Base-by-base conservation (phyloP, 1,140 invertebrate genomes). In the Dryas iulia region DNA sequence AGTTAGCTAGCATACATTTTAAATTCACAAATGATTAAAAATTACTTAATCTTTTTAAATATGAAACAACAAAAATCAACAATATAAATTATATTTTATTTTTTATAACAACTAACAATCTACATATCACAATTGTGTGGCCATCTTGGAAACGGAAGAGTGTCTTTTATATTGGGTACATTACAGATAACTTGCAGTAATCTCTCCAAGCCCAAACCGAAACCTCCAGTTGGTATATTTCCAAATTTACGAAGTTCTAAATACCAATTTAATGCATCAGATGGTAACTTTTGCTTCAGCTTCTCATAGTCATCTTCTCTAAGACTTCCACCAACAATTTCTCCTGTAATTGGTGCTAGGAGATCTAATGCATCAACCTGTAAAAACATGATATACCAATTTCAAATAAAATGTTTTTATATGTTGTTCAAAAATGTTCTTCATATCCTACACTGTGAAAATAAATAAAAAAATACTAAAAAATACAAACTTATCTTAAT, bases 181-280 rank as follows among this genome's bases (percentile, higher is more conserved):
- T 95, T 94, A 54, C 98, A 94, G 3, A 99, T 58, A 52, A 95
- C 94, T 92, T 98, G 97, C 58, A 99, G 85, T 76, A 96, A 95
- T 84, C 98, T 94, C 87, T 99, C 99, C 83, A 99, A 96, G 8
- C 98, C 99, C 81, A 99, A 93, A 57, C 98, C 98, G 93, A 98
- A 99, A 0, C 98, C 98, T 18, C 96, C 98, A 33, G 97, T 98
- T 0, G 97, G 95, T 56, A 97, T 94, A 74, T 96, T 95, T 3
- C 98, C 98, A 93, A 94, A 98, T 92, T 96, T 96, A 73, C 99
- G 91, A 52, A 99, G 82, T 61, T 99, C 97, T 60, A 98, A 93
- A 92, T 99, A 99, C 97, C 98, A 98, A n/a, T 94, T 86, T 7
- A 98, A 86, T 28, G 93, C 90, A 12, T 87, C 83, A 18, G 92